Conservation (phyloP, 2,797 vertebrate species). For the Alauda arvensis region DNA sequence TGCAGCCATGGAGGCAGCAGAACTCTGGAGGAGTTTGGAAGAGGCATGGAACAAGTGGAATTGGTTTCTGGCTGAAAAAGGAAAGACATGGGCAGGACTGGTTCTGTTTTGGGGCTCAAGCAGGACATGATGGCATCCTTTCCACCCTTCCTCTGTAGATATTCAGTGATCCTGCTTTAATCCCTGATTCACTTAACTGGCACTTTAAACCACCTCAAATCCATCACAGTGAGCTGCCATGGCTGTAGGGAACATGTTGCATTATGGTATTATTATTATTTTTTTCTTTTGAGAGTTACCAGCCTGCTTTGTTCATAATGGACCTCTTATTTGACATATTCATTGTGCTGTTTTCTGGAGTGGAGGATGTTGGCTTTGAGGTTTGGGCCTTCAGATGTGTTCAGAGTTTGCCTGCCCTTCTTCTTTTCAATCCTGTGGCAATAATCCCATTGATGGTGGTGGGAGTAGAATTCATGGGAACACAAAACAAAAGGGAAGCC, state of each 20-base stretch:
- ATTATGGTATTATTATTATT: neutral
- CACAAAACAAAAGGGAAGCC: conserved; percentile 11
- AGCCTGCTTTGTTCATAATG: neutral
- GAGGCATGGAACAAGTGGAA: neutral
- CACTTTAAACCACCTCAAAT: neutral
- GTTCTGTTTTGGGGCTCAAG: neutral
- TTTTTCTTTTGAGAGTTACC: neutral
- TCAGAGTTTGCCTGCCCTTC: conserved; percentile 4
- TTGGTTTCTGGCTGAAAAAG: neutral
- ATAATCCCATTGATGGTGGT: neutral
- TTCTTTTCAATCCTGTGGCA: conserved; percentile 2
- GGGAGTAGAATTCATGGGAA: neutral
- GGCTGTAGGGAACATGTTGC: neutral
- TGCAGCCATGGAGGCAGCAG: neutral
- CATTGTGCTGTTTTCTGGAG: neutral
- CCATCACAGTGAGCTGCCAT: neutral
- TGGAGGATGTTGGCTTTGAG: conserved; percentile 20
- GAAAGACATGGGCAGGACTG: neutral
- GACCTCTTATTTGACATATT: too few relatives aligned
- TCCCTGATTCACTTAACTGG: neutral
- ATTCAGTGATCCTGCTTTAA: neutral
- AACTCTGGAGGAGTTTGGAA: neutral
- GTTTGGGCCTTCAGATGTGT: neutral
- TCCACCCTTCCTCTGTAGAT: neutral
- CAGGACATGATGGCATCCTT: neutral